Base-by-base conservation (phyloP, 2,797 vertebrate species). In the Rhinichthys osculus region DNA sequence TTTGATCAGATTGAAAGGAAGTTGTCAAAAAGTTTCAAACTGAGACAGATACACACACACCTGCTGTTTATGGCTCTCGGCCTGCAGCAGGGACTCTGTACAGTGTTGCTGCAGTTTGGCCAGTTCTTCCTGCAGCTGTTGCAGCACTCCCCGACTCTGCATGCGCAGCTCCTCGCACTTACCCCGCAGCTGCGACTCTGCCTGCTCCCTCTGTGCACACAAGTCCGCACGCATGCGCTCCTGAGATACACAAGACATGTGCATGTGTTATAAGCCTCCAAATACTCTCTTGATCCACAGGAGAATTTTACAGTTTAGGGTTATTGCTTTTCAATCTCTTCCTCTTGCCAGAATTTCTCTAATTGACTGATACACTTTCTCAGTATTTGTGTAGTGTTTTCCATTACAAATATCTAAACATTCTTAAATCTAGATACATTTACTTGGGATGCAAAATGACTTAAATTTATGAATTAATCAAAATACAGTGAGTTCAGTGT, bases 41-140 rank as follows among this genome's bases (percentile, higher is more conserved):
- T 23, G 38, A 86, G n/a, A 72, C 27, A 85, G 81, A 84, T 64
- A 42, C 62, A 50, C 78, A 81, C 86, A 84, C 76, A 97, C 96
- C 96, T 97, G 95, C 84, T 96, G 96, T 91, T 95, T 96, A 85
- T 95, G 92, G 4, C 85, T 94, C 87, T 97, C 95, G 67, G 96
- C 93, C 47, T 93, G 93, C 71, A 96, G 93, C 76, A 96, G 94
- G 82, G 92, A 91, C 81, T 94, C 92, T 14, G 94, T 94, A 71
- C 78, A 92, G 47, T 95, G 92, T 59, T 93, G 95, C 92, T 95
- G 95, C 83, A 96, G 87, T 87, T 88, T 90, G 88, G 88, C 88
- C 59, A 96, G 90, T 67, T 96, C 95, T 78, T 94, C 92, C 50
- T 92, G 92, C 88, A 97, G 93, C 85, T 94, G 94, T 90, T 95